Evolutionary conservation across 2,113 vertebrate genomes (phyloP), one percentile per base, ranked within the genome.

Genomic region (Oncorhynchus masou): DNA sequence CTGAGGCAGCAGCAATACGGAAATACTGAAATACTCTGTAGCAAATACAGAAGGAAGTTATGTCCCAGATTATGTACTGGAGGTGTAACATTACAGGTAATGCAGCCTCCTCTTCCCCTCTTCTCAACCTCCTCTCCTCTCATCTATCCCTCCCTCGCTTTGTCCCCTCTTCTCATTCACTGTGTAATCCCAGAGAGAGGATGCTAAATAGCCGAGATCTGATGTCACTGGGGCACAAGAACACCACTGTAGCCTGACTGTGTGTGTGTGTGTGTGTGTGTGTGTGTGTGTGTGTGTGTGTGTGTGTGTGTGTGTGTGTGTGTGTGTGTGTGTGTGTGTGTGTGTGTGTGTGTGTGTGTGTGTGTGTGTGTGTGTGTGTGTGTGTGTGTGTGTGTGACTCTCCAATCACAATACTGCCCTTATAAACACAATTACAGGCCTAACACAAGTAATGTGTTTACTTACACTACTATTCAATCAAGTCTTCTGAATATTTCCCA

Each of bases 161-260:
- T 15, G 60, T 70, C 75, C 65, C 66, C 73, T 57, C 39, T 75
- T 81, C 62, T 76, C 86, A 68, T 82, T 69, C 65, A 39, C 15
- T 16, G 69, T 84, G 74, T 80, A 79, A 76, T 76, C 82, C 77
- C 83, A 80, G 71, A 83, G 72, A 51, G 6, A 49, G 67, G 24
- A 77, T 79, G 79, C 73, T 83, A 84, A 90, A 83, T 85, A 80
- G 74, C 83, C 71, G 45, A 72, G 68, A 75, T 88, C 87, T 90
- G 80, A 86, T 90, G 85, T 89, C 88, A 87, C 69, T 39, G 62
- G 16, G 20, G 74, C 76, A 86, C 87, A 86, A 78, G 79, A 66
- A 81, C 83, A 70, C 6, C 19, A 72, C 82, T 88, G 39, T 48
- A 22, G 22, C 72, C 72, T 54, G 22, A 24, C n/a, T 62, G 7